Base-by-base conservation (phyloP, 1,140 invertebrate genomes). In the Euura saliciscinereae region DNA sequence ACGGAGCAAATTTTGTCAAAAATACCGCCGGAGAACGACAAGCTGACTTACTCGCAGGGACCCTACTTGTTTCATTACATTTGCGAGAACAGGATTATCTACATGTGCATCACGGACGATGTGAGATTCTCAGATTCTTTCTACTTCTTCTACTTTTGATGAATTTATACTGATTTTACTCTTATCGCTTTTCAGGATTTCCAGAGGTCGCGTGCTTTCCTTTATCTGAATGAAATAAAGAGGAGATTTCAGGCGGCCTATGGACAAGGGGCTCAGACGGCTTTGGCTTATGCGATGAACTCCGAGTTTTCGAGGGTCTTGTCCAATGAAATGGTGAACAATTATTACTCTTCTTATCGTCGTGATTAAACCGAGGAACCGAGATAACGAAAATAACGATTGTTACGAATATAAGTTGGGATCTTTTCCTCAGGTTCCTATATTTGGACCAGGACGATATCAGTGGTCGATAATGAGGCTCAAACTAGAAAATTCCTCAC, bases 31-130 rank as follows among this genome's bases (percentile, higher is more conserved):
- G 91, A 95, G 68, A 93, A 97, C 90, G 93, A 95, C 77, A 97
- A 96, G 86, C 88, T 97, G 67, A 98, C 96, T 5, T 97, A 98
- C 82, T 95, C 95, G 0, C 96, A 98, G 89, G 95, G 94, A 78
- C 95, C 93, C 79, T 98, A 96, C 86, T 86, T 98, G 66, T 98
- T 98, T 83, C 96, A 98, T 85, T 98, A 98, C 79, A 93, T 97
- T 71, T 92, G 92, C 75, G 95, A 98, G 86, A 93, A 96, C 81
- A 90, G 91, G 79, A 92, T 98, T 75, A 92, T 97, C 79, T 98
- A 96, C 85, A 92, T 98, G 87, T 98, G 96, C 80, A 98, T 98
- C 68, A 97, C 96, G 71, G 96, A 98, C 89, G 95, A 97, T 91
- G 96, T 98, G 91, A 93, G 95, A 91, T 83, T 74, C 64, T 8